Evolutionary conservation across 1,140 invertebrate genomes (phyloP), one percentile per base, ranked within the genome.

Genomic region (Scaptomyza montana): DNA sequence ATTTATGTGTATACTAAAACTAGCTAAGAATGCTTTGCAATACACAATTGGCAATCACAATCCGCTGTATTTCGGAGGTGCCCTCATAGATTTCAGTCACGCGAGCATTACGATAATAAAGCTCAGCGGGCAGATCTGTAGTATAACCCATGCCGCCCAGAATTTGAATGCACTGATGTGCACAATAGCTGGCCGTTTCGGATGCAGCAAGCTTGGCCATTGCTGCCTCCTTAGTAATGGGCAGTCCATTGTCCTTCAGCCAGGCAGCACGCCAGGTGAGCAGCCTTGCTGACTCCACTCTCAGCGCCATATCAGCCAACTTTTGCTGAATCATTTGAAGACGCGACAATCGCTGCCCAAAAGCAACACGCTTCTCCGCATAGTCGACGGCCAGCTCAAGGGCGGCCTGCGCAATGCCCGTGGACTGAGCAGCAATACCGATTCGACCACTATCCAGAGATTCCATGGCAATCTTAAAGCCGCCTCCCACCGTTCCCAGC

Each of bases 391-490:
- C 98, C 92, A 97, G 96, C 81, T 99, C 98, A 30, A 99, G 92
- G 0, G 98, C 95, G 12, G 98, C 98, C 94, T 98, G 95, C n/a
- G 96, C 97, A 72, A 98, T 98, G 30, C 97, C 97, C 30, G 98
- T 93, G 12, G 97, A 97, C 92, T 98, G 97, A 5, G 95, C 94
- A 10, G 97, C 97, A 84, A 98, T 97, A 5, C 97, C 97, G 84
- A 98, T 98, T 81, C 98, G 94, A 1, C 97, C 98, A 72, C 94
- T 93, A 93, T 98, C 97, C 77, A 98, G 92, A 3, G 96, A 95
- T 93, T 96, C 95, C 98, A 99, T 99, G 3, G 98, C 98, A 89
- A 99, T 98, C 94, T 98, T 98, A 81, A 99, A 98, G n/a, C 98
- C 98, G 84, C 93, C 92, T 6, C 96, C 96, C 12, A 94, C 93